These are phyloP conservation scores for Semaprochilodus insignis DNA, from an alignment of 2,797 vertebrate genomes.

Conservation along the genomic window DNA sequence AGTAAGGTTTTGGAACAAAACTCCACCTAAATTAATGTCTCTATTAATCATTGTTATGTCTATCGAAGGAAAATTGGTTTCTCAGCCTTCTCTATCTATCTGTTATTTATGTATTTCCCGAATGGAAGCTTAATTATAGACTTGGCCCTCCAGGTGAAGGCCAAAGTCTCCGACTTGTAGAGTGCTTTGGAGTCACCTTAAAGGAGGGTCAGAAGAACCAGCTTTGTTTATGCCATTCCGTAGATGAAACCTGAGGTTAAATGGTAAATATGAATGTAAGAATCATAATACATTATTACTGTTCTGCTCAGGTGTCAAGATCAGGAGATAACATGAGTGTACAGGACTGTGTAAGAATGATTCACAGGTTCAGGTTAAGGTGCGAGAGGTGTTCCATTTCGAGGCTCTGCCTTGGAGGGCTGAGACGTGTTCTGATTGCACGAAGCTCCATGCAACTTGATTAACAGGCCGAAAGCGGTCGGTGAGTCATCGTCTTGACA, in stretches of 20 bases:
- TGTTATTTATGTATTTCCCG: slow-evolving; percentile 63
- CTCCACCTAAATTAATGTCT: slow-evolving; percentile 61
- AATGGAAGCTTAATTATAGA: slow-evolving; percentile 58
- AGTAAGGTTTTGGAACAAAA: slow-evolving; percentile 66
- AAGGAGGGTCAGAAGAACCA: slow-evolving; percentile 17
- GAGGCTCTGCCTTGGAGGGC: not conserved
- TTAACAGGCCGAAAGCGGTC: slow-evolving; percentile 6
- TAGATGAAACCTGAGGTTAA: not conserved
- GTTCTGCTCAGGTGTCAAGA: not conserved
- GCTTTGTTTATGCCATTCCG: slow-evolving; percentile 11
- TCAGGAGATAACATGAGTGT: not conserved
- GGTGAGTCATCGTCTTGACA: slow-evolving; percentile 2
- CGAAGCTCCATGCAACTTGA: slow-evolving; percentile 2
- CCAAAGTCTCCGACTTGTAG: slow-evolving; percentile 34
- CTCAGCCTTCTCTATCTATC: slow-evolving; percentile 46
- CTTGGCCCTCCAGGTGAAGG: slow-evolving; percentile 57
- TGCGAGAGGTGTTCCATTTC: not conserved
- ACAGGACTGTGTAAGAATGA: not conserved
- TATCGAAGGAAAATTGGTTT: slow-evolving; percentile 56
- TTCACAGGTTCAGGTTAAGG: not conserved
- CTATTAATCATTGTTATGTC: slow-evolving; percentile 65
- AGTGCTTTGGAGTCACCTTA: slow-evolving; percentile 41
- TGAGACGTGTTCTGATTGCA: not conserved
- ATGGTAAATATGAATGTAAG: not conserved
- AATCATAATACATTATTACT: not conserved